Percentiles rank a stretch among this genome's conserved stretches.
Conservation (phyloP, 2,888 invertebrate species). For the Sesia apiformis region DNA sequence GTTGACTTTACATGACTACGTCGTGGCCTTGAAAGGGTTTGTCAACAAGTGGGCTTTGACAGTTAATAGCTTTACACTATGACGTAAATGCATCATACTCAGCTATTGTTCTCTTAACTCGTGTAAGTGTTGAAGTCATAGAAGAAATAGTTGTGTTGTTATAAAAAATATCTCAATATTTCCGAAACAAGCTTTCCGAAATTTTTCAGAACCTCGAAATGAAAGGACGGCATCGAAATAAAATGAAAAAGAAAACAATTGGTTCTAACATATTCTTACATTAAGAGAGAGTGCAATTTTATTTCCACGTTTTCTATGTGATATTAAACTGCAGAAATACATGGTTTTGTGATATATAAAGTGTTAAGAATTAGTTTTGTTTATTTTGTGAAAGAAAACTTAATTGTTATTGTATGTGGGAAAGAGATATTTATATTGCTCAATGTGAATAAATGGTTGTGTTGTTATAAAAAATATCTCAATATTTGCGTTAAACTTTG, state of each 20-base stretch:
- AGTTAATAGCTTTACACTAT: no score
- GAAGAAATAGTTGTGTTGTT: no score
- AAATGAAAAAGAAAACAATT: conserved; percentile 64
- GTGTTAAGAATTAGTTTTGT: conserved; percentile 26
- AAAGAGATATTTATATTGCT: conserved; percentile 49
- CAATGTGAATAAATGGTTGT: no score
- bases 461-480: no score
- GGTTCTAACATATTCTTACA: conserved; percentile 43
- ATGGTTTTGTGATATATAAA: conserved; percentile 29
- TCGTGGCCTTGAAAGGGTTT: no score
- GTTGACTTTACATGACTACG: no score
- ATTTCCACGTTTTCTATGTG: conserved; percentile 10
- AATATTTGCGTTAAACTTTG: no score
- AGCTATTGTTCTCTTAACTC: no score
- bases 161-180: no score
- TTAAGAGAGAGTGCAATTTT: conserved; percentile 21
- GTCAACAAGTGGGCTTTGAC: no score
- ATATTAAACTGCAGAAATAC: conserved; percentile 1
- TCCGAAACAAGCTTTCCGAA: conserved; percentile 54
- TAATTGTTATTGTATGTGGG: conserved; percentile 16
- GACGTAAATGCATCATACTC: no score
- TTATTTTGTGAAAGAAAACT: conserved; percentile 25
- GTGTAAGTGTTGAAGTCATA: no score
- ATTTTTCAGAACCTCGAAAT: conserved; percentile 61
- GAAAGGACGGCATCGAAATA: conserved; percentile 50